A percentile compares a stretch with the other conserved stretches of the same genome.
Evolutionary conservation across 2,888 invertebrate species (phyloP).

Genomic region (Microctonus brassicae): DNA sequence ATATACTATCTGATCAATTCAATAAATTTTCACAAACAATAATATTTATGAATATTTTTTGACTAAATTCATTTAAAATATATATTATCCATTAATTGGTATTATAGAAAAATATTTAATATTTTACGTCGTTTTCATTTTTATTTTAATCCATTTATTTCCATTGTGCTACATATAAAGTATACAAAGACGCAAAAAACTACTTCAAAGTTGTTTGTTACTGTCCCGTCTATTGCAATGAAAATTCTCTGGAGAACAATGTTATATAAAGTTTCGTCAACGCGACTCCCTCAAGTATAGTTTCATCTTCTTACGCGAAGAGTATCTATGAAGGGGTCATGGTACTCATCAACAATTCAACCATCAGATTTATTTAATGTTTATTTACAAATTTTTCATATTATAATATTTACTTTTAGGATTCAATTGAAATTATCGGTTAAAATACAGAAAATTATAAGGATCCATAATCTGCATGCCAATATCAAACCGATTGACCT

Average conservation of each 20-base stretch:
- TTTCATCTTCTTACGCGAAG: neutral
- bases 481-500: no score
- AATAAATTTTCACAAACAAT: slow-evolving; percentile 15
- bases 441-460: no score
- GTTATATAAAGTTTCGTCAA: slow-evolving; percentile 1
- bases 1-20: neutral
- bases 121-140: neutral
- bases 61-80: no score
- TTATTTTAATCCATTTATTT: slow-evolving; percentile 20
- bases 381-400: neutral
- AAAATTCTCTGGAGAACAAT: neutral
- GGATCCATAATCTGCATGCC: no score
- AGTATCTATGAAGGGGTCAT: neutral
- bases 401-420: neutral
- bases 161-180: slow-evolving; percentile 13
- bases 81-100: no score
- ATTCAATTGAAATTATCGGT: no score
- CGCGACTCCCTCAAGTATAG: neutral
- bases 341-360: slow-evolving; percentile 2
- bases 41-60: no score
- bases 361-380: neutral
- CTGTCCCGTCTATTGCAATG: neutral
- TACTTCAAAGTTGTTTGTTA: neutral
- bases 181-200: neutral
- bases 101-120: no score